Conservation (phyloP, 2,113 vertebrate species). For the Callipepla squamata region DNA sequence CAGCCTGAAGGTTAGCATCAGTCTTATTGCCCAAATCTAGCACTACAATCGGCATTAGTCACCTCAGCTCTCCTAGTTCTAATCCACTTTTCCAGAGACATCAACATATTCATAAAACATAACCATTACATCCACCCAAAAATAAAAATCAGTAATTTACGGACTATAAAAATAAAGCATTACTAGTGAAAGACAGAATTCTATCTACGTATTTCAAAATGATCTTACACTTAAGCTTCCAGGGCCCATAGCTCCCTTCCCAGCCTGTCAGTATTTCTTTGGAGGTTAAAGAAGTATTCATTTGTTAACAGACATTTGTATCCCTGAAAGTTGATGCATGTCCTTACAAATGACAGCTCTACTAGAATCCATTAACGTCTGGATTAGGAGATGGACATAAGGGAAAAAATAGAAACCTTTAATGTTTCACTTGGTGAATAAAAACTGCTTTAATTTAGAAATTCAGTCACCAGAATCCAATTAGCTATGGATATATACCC, state of each 20-base stretch:
- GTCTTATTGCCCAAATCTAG: background rate
- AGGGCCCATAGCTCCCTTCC: background rate
- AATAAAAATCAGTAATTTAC: background rate
- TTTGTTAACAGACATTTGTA: background rate
- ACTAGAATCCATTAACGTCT: conserved; percentile 16
- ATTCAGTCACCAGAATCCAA: conserved; percentile 43
- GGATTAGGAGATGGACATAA: background rate
- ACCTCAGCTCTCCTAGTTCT: conserved; percentile 15
- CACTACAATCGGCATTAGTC: background rate
- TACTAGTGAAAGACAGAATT: background rate
- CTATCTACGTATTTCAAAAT: background rate
- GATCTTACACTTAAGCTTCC: background rate
- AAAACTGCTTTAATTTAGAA: conserved; percentile 52
- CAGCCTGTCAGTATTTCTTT: background rate
- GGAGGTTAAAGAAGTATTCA: background rate
- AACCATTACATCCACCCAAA: background rate
- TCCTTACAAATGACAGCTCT: background rate
- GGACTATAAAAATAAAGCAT: background rate
- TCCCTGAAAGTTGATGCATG: background rate
- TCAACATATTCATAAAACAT: background rate
- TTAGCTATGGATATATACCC: conserved; percentile 43
- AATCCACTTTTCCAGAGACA: conserved; percentile 25
- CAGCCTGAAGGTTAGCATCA: conserved; percentile 5
- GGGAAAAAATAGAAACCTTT: background rate
- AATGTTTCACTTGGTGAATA: conserved; percentile 12